Conservation (phyloP, 2,113 vertebrate species). For the Cairina moschata region DNA sequence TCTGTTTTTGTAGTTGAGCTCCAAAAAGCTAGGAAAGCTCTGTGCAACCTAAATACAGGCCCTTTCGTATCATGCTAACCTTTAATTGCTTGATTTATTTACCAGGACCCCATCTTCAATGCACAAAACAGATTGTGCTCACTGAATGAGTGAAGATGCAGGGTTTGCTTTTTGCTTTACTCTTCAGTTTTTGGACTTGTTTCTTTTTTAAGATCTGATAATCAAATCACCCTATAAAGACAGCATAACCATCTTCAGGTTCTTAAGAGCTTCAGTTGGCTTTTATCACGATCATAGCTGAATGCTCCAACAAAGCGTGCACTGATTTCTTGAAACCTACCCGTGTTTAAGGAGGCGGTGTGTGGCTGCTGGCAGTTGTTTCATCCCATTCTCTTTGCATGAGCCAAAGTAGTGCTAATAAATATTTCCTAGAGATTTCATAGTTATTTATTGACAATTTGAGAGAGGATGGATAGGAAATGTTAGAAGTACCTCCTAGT, state of each 20-base stretch:
- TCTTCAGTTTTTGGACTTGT: background rate
- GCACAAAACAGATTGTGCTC: background rate
- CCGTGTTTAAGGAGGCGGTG: background rate
- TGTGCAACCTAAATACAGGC: background rate
- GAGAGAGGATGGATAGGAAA: background rate
- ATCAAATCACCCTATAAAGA: background rate
- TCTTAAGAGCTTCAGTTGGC: background rate
- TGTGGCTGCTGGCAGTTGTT: background rate
- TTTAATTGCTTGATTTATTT: constrained; percentile 59
- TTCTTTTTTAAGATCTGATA: background rate
- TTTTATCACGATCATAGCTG: background rate
- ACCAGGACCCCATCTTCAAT: background rate
- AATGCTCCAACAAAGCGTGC: background rate
- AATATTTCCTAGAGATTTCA: background rate
- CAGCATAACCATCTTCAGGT: background rate
- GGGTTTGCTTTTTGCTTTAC: background rate
- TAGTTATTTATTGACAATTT: background rate
- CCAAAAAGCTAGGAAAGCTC: background rate
- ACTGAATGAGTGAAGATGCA: background rate
- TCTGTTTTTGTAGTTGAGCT: background rate
- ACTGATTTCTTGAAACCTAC: background rate
- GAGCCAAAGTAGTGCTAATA: background rate
- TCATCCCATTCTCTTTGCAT: background rate
- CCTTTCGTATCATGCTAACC: background rate
- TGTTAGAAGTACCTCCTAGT: background rate